Base-by-base conservation (phyloP, 2,113 vertebrate genomes). In the Elachura formosa region DNA sequence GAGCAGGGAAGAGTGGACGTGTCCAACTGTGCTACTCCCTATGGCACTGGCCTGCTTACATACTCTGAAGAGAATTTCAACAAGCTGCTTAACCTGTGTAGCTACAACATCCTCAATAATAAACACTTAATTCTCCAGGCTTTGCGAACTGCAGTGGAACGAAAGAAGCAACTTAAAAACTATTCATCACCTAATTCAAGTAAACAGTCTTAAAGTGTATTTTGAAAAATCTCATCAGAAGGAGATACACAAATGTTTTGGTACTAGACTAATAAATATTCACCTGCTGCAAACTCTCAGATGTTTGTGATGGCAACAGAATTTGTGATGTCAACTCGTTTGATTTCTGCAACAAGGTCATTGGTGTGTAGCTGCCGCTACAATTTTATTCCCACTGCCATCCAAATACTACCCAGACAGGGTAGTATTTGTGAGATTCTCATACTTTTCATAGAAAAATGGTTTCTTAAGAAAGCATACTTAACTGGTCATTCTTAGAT, bases 21-120 rank as follows among this genome's bases (percentile, higher is more conserved):
- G 58, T 96, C 90, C 74, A 89, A 59, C 36, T 88, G 23, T 3
- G 2, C 25, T 46, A 97, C 94, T 56, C 98, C 98, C 10, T 99
- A 98, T 59, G 83, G 93, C 90, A 98, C 98, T 13, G 85, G 93
- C 1, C 89, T 98, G 26, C 58, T 98, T 33, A 98, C 97, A 0
- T 99, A 98, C 36, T 96, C 97, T 9, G 87, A 88, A 13, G 96
- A 98, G 82, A 95, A 98, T 17, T 96, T 95, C 55, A 94, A 98
- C 78, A 98, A 97, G 78, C 92, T 99, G 56, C 52, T 98, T n/a
- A 89, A 84, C 20, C 95, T 98, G 84, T 95, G 98, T 3, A 84
- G 52, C 51, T 99, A 98, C 81, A 99, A 99, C 56, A 91, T 98
- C 31, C 67, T 95, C 69, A 99, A 98, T 93, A 99, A 97, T 86